A percentile compares a stretch with the other conserved stretches of the same genome.
Conservation (phyloP, 2,888 invertebrate genomes). For the Endomychus coccineus region DNA sequence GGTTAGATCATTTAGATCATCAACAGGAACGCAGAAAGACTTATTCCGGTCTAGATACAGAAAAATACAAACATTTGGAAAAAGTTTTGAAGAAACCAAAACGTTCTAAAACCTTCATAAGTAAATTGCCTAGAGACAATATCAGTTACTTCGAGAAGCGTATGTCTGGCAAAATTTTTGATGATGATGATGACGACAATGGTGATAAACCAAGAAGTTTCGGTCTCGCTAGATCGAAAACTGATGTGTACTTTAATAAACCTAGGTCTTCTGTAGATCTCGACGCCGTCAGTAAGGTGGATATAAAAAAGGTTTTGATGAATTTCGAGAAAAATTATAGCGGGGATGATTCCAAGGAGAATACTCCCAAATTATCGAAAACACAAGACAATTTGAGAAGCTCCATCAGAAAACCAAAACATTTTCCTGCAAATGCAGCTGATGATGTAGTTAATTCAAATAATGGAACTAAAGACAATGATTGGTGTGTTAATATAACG, state of each 20-base stretch:
- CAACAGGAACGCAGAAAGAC: no score
- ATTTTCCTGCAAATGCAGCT: no score
- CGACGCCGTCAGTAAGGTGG: slow-evolving; percentile 39
- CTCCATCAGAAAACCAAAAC: no score
- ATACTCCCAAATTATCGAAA: no score
- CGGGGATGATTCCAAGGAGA: slow-evolving; percentile 14
- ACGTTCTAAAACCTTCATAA: slow-evolving; percentile 33
- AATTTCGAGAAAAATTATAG: slow-evolving; percentile 35
- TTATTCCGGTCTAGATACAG: slow-evolving; percentile 34
- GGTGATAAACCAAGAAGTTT: slow-evolving; percentile 19
- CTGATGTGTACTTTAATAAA: slow-evolving; percentile 36
- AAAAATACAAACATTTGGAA: slow-evolving; percentile 42
- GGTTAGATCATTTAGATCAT: slow-evolving; percentile 42
- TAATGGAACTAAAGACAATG: no score
- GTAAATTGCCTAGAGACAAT: slow-evolving; percentile 39
- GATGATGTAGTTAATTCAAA: no score
- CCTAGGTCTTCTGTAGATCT: slow-evolving; percentile 38
- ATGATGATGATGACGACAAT: slow-evolving; percentile 22
- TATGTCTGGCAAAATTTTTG: slow-evolving; percentile 34
- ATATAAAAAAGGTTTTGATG: slow-evolving; percentile 39
- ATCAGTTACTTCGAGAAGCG: slow-evolving; percentile 40
- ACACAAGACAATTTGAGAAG: no score
- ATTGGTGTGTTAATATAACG: slow-evolving; percentile 32
- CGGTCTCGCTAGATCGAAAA: slow-evolving; percentile 36
- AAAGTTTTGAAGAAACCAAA: slow-evolving; percentile 34